Evolutionary conservation across 2,888 invertebrate species (phyloP).

Genomic region (Crematogaster levior): DNA sequence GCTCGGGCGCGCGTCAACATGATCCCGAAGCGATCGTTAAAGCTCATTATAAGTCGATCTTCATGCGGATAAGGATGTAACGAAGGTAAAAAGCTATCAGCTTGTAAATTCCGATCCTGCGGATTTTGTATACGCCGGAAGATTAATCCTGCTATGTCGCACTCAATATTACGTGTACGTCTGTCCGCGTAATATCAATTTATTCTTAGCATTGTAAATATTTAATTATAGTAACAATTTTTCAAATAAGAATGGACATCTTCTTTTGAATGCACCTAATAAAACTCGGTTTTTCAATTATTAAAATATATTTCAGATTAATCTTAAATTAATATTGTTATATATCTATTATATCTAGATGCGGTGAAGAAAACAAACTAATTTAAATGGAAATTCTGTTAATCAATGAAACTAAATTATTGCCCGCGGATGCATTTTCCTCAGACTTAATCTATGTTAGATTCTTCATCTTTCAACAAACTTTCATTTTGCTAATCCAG

Average conservation of each 20-base stretch:
- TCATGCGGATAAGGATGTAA: conserved; percentile 71
- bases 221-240: background rate
- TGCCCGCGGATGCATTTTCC: background rate
- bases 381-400: background rate
- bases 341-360: background rate
- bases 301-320: too few species aligned
- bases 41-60: conserved; percentile 79
- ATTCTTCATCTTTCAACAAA: background rate
- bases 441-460: background rate
- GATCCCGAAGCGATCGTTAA: conserved; percentile 78
- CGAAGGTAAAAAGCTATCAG: conserved; percentile 72
- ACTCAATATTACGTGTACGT: background rate
- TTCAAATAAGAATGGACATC: background rate
- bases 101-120: conserved; percentile 59
- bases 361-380: background rate
- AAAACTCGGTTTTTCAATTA: background rate
- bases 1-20: conserved; percentile 76
- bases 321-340: background rate
- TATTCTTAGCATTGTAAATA: background rate
- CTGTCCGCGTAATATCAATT: conserved; percentile 1
- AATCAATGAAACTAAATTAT: background rate
- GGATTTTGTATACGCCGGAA: background rate
- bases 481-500: background rate
- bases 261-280: background rate
- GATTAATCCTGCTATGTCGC: conserved; percentile 2